Evolutionary conservation across 2,888 invertebrate genomes (phyloP).

Genomic region (Meteorus cinctellus): DNA sequence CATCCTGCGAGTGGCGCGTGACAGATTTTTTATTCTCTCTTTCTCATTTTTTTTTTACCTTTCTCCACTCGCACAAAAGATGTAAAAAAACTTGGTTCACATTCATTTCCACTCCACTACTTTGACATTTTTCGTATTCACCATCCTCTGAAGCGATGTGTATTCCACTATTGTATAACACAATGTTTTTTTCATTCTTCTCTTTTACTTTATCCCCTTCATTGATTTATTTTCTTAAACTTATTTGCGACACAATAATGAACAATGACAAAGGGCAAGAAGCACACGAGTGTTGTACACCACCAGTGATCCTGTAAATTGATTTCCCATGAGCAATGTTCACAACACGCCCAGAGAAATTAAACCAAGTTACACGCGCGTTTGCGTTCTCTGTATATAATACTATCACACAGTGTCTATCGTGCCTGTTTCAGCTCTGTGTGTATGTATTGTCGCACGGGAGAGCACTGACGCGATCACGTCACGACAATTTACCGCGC

Average conservation of each 20-base stretch:
- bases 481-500: conserved; percentile 47
- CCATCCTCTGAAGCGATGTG: neutral
- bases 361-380: conserved; percentile 30
- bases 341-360: conserved; percentile 24
- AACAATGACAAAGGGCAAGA: neutral
- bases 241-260: neutral
- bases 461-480: conserved; percentile 28
- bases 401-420: neutral
- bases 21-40: neutral
- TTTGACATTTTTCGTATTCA: too few relatives aligned
- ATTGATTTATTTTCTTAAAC: neutral
- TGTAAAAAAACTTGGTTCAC: neutral
- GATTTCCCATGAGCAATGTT: conserved; percentile 24
- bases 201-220: neutral
- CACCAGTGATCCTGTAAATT: conserved; percentile 21
- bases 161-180: neutral
- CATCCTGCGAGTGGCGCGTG: neutral
- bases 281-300: neutral
- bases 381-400: neutral
- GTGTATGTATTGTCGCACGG: conserved; percentile 12
- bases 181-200: neutral
- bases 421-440: neutral
- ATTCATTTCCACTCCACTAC: neutral
- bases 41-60: neutral
- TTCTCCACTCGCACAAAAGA: neutral